Evolutionary conservation across 1,140 invertebrate species (phyloP), one percentile per base, ranked within the genome.

Genomic region (Pogonomyrmex californicus): DNA sequence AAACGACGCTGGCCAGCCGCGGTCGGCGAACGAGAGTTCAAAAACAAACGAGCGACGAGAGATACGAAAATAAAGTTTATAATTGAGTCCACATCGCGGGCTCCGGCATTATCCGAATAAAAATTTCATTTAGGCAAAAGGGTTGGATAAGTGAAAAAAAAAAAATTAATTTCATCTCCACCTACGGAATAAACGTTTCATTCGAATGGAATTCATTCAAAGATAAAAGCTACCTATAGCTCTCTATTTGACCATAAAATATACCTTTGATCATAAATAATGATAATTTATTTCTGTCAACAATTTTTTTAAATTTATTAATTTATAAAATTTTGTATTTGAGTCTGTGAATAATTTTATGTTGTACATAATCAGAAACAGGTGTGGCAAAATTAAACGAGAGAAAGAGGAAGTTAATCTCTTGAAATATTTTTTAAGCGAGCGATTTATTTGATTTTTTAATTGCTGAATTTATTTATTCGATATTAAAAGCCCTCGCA

Each of bases 61-160:
- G 70, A 83, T 73, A 73, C 68, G 54, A 75, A 75, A 83, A 83
- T 75, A 60, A 83, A 83, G 41, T 73, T 73, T 83, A 62, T 83
- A 83, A 83, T 75, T 60, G 79, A 62, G 68, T 83, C 44, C 79
- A 60, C 54, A 47, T 63, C 68, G 66, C 23, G 30, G 30, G 10
- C 2, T 41, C 9, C 12, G 66, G 33, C 30, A 75, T 83, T 83
- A 83, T 49, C 44, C 30, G 68, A 73, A 60, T 73, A 75, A 83
- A 83, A 83, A 60, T 73, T 75, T 83, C 54, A 83, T 83, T 73
- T 36, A 60, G 79, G 58, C 79, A 73, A 75, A 60, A n/a, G 44
- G 68, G 10, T 71, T 7, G 68, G 41, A 36, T 56, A 70, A 81
- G 44, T 44, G 9, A 58, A 81, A 70, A 81, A 54, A 81, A 54